These are phyloP conservation scores for Cardiocondyla obscurior DNA, from an alignment of 1,140 invertebrate species.

Conservation along the genomic window DNA sequence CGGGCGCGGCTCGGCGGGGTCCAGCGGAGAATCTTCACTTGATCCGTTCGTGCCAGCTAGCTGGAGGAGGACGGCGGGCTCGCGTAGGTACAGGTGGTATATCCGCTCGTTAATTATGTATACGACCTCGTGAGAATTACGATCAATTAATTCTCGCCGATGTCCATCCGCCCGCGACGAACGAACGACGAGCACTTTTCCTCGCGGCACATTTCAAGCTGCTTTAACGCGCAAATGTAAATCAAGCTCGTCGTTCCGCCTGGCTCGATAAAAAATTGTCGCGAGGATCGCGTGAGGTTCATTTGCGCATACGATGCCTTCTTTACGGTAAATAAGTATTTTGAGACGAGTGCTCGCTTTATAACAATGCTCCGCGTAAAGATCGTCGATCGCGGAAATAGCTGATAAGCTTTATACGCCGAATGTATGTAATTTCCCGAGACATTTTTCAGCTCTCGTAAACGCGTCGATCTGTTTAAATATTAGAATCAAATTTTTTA, in stretches of 20 bases:
- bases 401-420: too few species aligned
- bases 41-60: constrained; percentile 66
- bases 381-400: too few species aligned
- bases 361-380: too few species aligned
- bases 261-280: constrained; percentile 1
- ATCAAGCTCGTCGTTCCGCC: not conserved
- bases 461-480: constrained; percentile 2
- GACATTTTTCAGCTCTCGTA: too few species aligned
- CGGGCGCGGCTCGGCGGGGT: constrained; percentile 62
- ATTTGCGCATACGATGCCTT: not conserved
- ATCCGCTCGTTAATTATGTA: constrained; percentile 75
- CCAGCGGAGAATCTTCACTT: constrained; percentile 67
- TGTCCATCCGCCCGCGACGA: constrained; percentile 59
- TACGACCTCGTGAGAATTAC: constrained; percentile 73
- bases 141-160: constrained; percentile 75
- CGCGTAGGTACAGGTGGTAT: constrained; percentile 67
- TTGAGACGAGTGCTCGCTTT: too few species aligned
- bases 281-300: not conserved
- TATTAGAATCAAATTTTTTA: not conserved
- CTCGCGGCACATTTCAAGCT: not conserved
- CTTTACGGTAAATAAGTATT: too few species aligned
- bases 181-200: constrained; percentile 26
- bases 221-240: constrained; percentile 6
- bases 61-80: constrained; percentile 36
- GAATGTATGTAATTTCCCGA: too few species aligned